Evolutionary conservation across 2,797 vertebrate genomes (phyloP).

Genomic region (Pseudochirops corinnae): DNA sequence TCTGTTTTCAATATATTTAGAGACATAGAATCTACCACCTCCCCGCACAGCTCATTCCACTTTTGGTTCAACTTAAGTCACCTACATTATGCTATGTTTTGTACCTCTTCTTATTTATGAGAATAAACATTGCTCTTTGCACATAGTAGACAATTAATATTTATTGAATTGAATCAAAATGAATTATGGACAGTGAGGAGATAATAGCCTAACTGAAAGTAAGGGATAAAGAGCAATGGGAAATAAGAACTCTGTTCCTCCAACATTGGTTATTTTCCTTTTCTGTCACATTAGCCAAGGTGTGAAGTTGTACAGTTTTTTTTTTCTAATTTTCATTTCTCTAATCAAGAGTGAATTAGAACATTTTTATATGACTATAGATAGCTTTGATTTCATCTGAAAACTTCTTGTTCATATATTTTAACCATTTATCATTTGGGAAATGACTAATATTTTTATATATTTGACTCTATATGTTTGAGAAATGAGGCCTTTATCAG

Average conservation of each 20-base stretch:
- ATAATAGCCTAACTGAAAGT: background rate
- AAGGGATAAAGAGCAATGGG: background rate
- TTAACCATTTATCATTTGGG: background rate
- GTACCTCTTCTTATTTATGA: background rate
- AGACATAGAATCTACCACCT: background rate
- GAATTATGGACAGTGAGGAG: background rate
- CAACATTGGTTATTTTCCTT: background rate
- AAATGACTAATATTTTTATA: background rate
- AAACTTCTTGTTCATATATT: background rate
- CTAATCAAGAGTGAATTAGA: background rate
- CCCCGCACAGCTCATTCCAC: background rate
- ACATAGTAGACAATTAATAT: background rate
- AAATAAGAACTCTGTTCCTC: background rate
- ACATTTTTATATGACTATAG: background rate
- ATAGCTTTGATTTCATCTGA: background rate
- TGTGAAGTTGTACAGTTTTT: background rate
- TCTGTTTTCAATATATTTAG: background rate
- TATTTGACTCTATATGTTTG: background rate
- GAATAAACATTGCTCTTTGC: background rate
- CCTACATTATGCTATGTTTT: background rate
- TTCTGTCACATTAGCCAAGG: background rate
- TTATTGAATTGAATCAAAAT: background rate
- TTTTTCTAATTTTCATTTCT: background rate
- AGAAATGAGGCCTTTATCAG: background rate
- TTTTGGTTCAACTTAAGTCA: background rate